Conservation (phyloP, 1,140 invertebrate species). For the Drosophila obscura region DNA sequence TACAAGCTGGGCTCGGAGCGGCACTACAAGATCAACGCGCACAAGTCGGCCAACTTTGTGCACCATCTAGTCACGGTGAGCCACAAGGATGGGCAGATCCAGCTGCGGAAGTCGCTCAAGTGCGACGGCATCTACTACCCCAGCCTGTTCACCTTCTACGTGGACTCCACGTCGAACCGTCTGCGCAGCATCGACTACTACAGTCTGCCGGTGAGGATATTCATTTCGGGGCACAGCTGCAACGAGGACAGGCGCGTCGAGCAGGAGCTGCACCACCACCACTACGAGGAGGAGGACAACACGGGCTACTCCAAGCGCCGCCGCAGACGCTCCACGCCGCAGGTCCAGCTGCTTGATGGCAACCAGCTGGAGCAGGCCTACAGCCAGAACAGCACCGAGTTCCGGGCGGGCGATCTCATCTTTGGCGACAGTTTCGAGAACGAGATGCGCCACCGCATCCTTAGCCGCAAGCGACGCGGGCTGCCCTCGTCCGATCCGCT, state of each 20-base stretch:
- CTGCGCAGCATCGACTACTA: constrained; percentile 92
- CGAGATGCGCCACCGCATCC: constrained; percentile 84
- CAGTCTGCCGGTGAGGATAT: constrained; percentile 90
- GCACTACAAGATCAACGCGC: constrained; percentile 90
- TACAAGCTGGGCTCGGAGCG: constrained; percentile 89
- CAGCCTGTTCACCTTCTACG: constrained; percentile 92
- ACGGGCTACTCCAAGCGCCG: constrained; percentile 75
- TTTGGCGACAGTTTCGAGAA: constrained; percentile 82
- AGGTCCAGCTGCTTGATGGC: constrained; percentile 46
- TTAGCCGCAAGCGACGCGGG: constrained; percentile 85
- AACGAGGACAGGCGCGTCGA: constrained; percentile 85
- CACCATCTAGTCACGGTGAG: constrained; percentile 90
- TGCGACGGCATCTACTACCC: constrained; percentile 92
- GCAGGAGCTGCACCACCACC: constrained; percentile 84
- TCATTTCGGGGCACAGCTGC: constrained; percentile 90
- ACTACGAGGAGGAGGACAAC: constrained; percentile 84
- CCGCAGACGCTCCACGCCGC: constrained; percentile 47
- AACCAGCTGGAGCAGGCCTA: constrained; percentile 57
- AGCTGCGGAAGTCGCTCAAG: constrained; percentile 88
- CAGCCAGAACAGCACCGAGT: constrained; percentile 71
- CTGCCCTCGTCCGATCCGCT: constrained; percentile 84
- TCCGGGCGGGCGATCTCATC: constrained; percentile 75
- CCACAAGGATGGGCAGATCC: constrained; percentile 89
- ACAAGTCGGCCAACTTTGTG: constrained; percentile 92
- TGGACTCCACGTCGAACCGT: constrained; percentile 92